A percentile compares a stretch with the other conserved stretches of the same genome.
Conservation (phyloP, 2,888 invertebrate species). For the Oithona nana region DNA sequence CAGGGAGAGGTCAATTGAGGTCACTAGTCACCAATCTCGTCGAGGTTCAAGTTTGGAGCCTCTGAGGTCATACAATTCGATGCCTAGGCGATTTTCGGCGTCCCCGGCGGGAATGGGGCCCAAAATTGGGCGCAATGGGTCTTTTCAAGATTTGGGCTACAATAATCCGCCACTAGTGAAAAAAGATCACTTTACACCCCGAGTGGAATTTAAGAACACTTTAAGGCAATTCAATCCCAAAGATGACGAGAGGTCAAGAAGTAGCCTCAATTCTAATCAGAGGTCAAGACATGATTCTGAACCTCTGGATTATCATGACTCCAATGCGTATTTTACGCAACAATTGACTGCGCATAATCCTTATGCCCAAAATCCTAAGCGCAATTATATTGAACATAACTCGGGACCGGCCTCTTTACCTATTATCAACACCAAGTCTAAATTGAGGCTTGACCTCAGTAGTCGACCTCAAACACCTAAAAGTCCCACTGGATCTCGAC, state of each 20-base stretch:
- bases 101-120: not conserved
- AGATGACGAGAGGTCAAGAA: constrained; percentile 9
- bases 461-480: not conserved
- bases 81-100: constrained; percentile 1
- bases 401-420: not conserved
- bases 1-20: not conserved
- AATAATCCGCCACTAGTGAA: not conserved
- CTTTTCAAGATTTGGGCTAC: constrained; percentile 5
- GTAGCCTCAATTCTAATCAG: not conserved
- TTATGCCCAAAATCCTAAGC: not conserved
- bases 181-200: not conserved
- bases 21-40: not conserved
- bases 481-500: not conserved
- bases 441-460: not conserved
- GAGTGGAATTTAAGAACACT: constrained; percentile 8
- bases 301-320: not conserved
- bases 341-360: not conserved
- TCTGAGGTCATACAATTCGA: not conserved
- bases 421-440: not conserved
- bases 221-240: constrained; percentile 10
- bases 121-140: constrained; percentile 1
- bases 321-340: no score
- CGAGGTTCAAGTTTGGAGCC: not conserved
- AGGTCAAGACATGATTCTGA: not conserved
- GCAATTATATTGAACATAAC: not conserved